Evolutionary conservation across 2,797 vertebrate genomes (phyloP).

Genomic region (Crax fasciolata): DNA sequence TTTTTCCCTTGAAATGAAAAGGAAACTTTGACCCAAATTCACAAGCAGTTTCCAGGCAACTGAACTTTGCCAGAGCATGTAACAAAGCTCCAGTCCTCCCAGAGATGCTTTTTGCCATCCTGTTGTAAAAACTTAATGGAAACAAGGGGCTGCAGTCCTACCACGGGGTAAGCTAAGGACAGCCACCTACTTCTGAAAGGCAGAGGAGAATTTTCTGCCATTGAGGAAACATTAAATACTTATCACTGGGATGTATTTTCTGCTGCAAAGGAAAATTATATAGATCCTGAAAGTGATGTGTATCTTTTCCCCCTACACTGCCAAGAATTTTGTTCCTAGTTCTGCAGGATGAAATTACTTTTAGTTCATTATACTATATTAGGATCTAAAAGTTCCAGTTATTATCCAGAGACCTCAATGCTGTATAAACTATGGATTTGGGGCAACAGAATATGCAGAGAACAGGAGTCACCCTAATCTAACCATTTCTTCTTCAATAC

Average conservation of each 20-base stretch:
- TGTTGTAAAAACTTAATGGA: slow-evolving; percentile 39
- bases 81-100: background rate
- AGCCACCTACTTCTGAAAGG: background rate
- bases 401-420: background rate
- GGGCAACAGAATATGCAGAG: background rate
- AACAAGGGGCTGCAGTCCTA: background rate
- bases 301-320: background rate
- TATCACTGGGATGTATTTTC: background rate
- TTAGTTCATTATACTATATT: background rate
- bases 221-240: background rate
- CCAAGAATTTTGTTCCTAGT: background rate
- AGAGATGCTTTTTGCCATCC: background rate
- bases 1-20: background rate
- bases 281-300: background rate
- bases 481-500: background rate
- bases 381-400: background rate
- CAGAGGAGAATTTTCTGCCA: background rate
- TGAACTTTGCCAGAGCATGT: slow-evolving; percentile 37
- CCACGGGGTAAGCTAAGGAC: background rate
- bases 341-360: background rate
- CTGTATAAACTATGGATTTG: background rate
- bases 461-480: background rate
- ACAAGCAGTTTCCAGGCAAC: slow-evolving; percentile 52
- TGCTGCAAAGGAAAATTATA: background rate
- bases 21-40: slow-evolving; percentile 70